Conservation (phyloP, 2,888 invertebrate genomes). For the Agonopterix arenella region DNA sequence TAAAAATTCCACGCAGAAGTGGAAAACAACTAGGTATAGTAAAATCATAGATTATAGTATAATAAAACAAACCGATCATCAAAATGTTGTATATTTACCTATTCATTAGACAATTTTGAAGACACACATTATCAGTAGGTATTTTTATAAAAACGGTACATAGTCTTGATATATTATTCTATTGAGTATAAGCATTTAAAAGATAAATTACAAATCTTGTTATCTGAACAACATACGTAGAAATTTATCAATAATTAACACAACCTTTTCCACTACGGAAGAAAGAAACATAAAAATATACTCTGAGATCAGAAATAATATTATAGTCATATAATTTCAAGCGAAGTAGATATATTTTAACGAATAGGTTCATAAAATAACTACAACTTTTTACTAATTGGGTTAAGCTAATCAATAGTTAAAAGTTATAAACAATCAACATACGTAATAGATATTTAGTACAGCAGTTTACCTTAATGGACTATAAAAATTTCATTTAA, state of each 20-base stretch:
- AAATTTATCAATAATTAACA: slow-evolving; percentile 24
- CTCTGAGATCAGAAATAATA: no score
- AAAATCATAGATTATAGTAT: slow-evolving; percentile 9
- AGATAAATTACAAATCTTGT: neutral
- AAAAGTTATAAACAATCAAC: neutral
- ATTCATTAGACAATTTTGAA: slow-evolving; percentile 23
- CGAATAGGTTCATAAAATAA: no score
- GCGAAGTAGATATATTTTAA: no score
- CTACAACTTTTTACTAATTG: no score
- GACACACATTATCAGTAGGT: slow-evolving; percentile 13
- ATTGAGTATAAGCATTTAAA: slow-evolving; percentile 2
- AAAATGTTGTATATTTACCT: slow-evolving; percentile 62
- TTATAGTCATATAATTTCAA: no score
- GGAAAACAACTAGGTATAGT: no score
- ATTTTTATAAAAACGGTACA: slow-evolving; percentile 13
- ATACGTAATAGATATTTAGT: neutral
- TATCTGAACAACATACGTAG: slow-evolving; percentile 6
- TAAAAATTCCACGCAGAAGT: no score
- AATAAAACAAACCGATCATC: slow-evolving; percentile 23
- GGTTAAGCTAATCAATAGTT: neutral
- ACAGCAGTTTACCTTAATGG: slow-evolving; percentile 36
- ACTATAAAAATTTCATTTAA: slow-evolving; percentile 28
- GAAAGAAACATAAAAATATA: slow-evolving; percentile 8
- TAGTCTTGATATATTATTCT: slow-evolving; percentile 9
- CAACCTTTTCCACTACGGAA: slow-evolving; percentile 34